Base-by-base conservation (phyloP, 2,888 invertebrate species). In the Seira sanloemensis region DNA sequence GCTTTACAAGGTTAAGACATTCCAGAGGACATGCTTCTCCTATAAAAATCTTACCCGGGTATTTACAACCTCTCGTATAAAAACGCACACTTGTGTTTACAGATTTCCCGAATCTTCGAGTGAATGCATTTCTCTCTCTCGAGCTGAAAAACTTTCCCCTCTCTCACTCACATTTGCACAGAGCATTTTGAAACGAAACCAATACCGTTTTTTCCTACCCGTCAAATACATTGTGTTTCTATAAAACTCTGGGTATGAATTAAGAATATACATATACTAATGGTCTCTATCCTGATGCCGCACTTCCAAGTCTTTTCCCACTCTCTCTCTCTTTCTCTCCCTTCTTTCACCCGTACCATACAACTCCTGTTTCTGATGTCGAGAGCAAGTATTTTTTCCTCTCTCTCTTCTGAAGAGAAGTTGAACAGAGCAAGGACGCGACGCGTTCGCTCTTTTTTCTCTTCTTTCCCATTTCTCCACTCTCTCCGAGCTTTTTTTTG, bases 381-480 rank as follows among this genome's bases (percentile, higher is more conserved):
- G 46, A 50, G 46, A 68, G 46, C 27, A 24, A 68, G 54, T 12
- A 68, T 37, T 18, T 46, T 77, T n/a, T n/a, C n/a, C n/a, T n/a
- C n/a, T n/a, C n/a, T n/a, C n/a, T n/a, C n/a, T 37, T 16, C 50
- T 66, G 2, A 58, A 67, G 76, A 66, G 67, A 67, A 25, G 25
- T 65, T 66, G 68, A 37, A 12, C 37, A 68, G 78, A 78, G 62
- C 78, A 78, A 71, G 78, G 78, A 78, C 78, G 78, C 78, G 67
- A 54, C 71, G 54, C 58, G 71, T 27, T 66, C 65, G 25, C 62
- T 19, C 71, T 71, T 25, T 66, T 37, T 68, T 46, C 46, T 74
- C n/a, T 37, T 12, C 37, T 37, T 37, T 37, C 37, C 37, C 37
- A 37, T 37, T 37, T 37, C 37, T 37, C 37, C 37, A 37, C 37